Evolutionary conservation across 2,797 vertebrate species (phyloP).

Genomic region (Cynodonichthys magdalenae): DNA sequence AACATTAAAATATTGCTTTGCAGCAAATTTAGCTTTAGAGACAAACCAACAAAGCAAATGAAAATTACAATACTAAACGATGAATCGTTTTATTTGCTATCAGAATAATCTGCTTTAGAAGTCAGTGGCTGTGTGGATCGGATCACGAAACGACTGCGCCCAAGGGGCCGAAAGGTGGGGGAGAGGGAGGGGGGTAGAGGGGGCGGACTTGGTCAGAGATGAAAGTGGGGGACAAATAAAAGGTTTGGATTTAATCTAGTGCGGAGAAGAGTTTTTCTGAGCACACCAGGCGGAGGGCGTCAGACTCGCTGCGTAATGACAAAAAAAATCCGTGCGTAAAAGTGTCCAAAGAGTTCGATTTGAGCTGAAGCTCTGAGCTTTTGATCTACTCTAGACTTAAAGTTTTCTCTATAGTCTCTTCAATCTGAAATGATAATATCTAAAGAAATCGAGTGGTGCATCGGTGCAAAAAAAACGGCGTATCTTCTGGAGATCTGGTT

Average conservation of each 20-base stretch:
- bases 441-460: not conserved
- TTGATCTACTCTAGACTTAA: not conserved
- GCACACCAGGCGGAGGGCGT: slow-evolving; percentile 72
- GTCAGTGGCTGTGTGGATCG: slow-evolving; percentile 54
- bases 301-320: slow-evolving; percentile 83
- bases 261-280: slow-evolving; percentile 83
- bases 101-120: not conserved
- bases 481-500: not conserved
- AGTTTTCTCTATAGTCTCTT: not conserved
- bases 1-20: too few relatives aligned
- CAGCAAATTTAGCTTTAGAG: too few relatives aligned
- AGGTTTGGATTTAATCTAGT: slow-evolving; percentile 95
- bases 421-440: not conserved
- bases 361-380: not conserved
- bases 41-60: not conserved
- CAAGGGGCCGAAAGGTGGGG: slow-evolving; percentile 81
- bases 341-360: slow-evolving; percentile 32
- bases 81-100: slow-evolving; percentile 5
- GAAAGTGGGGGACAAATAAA: slow-evolving; percentile 96
- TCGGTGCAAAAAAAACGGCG: not conserved
- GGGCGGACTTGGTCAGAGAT: slow-evolving; percentile 91
- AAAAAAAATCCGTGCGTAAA: slow-evolving; percentile 44
- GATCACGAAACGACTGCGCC: slow-evolving; percentile 89
- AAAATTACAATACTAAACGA: not conserved
- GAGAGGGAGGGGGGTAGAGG: slow-evolving; percentile 82